Evolutionary conservation across 2,113 vertebrate species (phyloP), one percentile per base, ranked within the genome.

Genomic region (Podarcis muralis): DNA sequence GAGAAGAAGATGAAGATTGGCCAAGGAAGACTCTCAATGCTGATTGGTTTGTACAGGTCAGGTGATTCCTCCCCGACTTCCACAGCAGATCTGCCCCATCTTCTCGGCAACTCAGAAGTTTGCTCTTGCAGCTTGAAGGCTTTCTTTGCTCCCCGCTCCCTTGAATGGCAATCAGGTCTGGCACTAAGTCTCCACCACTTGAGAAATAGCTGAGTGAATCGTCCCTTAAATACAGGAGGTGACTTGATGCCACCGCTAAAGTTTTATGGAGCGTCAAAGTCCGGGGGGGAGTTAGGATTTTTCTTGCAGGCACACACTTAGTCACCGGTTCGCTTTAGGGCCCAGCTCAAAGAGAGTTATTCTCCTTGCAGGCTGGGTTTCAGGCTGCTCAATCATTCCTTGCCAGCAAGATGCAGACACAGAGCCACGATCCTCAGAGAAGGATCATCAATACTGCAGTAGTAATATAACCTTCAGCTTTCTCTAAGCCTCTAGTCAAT

Each of bases 321-420:
- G n/a, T 72, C 37, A 59, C 20, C 3, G 5, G 8, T 16, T 62
- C 74, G 59, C 88, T 81, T 87, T 18, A 53, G 78, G 88, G 68
- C 30, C 84, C 48, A 57, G 27, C 77, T 65, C 22, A 32, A 32
- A 15, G 3, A 59, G 81, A 68, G 74, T 87, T 90, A 87, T 77
- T 91, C 84, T 43, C 62, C 84, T 87, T 0, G 1, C 30, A 83
- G 85, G 37, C 30, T 5, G 25, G 78, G 4, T 53, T 69, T 53
- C 0, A 30, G 25, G 68, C 75, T 77, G 2, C 78, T 91, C 84
- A 15, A 81, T 90, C 88, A 87, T 86, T 85, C 80, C 86, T 16
- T 11, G 9, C 27, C 78, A 35, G 81, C 74, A 27, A 76, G 13
- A 81, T 62, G 57, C 80, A 79, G 78, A 59, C 86, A n/a, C 23